phyloP scores from a whole-genome alignment of 2,888 invertebrate genomes.

The Eupelmus urozonus region DNA sequence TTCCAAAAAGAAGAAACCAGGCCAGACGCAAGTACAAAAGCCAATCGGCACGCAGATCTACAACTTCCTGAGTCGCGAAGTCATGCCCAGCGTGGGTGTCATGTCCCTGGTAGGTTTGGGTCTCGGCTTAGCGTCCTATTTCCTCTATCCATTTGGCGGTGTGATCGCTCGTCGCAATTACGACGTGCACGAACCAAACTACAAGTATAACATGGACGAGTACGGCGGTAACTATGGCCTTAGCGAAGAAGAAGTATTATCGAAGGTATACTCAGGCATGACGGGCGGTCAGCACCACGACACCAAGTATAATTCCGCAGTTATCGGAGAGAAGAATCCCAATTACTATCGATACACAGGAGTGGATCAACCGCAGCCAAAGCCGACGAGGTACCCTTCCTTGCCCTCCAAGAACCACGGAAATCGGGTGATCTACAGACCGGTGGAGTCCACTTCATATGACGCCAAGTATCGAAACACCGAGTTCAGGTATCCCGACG shows the following conservation, averaged over 20 bases:
- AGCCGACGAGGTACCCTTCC: slow-evolving; percentile 69
- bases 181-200: slow-evolving; percentile 78
- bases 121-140: slow-evolving; percentile 87
- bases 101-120: slow-evolving; percentile 85
- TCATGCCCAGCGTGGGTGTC: slow-evolving; percentile 89
- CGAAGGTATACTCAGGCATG: slow-evolving; percentile 86
- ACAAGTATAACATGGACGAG: slow-evolving; percentile 84
- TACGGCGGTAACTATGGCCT: slow-evolving; percentile 84
- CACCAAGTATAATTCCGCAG: slow-evolving; percentile 57
- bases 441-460: slow-evolving; percentile 66
- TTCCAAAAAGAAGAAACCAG: slow-evolving; percentile 78
- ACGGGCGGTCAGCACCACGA: slow-evolving; percentile 71
- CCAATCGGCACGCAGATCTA: slow-evolving; percentile 87
- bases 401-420: slow-evolving; percentile 65
- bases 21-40: slow-evolving; percentile 75
- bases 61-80: slow-evolving; percentile 87
- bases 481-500: slow-evolving; percentile 71
- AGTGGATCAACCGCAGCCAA: slow-evolving; percentile 34
- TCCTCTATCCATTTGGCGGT: slow-evolving; percentile 86
- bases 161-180: slow-evolving; percentile 82
- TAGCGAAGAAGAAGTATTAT: slow-evolving; percentile 87
- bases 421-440: slow-evolving; percentile 60
- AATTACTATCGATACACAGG: slow-evolving; percentile 64
- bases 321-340: slow-evolving; percentile 48
- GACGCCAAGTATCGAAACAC: slow-evolving; percentile 68